A percentile compares a stretch with the other conserved stretches of the same genome.
These are phyloP conservation scores for Astyanax mexicanus DNA, from an alignment of 2,797 vertebrate species.

Conservation along the genomic window DNA sequence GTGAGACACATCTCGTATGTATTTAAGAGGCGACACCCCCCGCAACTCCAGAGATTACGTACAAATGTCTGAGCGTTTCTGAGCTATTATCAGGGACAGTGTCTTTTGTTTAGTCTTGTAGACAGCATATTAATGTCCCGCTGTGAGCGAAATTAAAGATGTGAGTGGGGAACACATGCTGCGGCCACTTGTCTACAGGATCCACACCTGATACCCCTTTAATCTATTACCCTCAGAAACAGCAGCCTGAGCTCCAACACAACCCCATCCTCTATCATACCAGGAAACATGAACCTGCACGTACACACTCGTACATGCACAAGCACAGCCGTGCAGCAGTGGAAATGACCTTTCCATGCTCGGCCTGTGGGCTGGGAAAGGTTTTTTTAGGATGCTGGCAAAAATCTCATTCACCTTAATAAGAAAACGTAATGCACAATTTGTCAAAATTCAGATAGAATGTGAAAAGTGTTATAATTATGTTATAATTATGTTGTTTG, in stretches of 20 bases:
- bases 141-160: constrained; percentile 68
- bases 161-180: constrained; percentile 46
- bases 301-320: background rate
- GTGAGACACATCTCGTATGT: constrained; percentile 5
- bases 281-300: constrained; percentile 1
- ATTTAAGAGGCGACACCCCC: constrained; percentile 2
- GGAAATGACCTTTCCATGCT: background rate
- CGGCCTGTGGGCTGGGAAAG: too few species aligned
- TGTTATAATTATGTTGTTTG: too few species aligned
- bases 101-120: constrained; percentile 56
- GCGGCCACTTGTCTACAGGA: constrained; percentile 50
- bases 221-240: constrained; percentile 45
- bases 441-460: too few species aligned
- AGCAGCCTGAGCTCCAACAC: constrained; percentile 34
- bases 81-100: constrained; percentile 31
- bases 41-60: constrained; percentile 22
- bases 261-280: constrained; percentile 11
- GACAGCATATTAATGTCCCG: constrained; percentile 45
- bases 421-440: too few species aligned
- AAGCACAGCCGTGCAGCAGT: background rate
- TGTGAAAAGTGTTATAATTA: too few species aligned
- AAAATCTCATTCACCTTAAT: too few species aligned
- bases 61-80: constrained; percentile 38
- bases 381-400: too few species aligned
- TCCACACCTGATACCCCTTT: constrained; percentile 50